Conservation (phyloP, 2,888 invertebrate species). For the Melitaea athalia region DNA sequence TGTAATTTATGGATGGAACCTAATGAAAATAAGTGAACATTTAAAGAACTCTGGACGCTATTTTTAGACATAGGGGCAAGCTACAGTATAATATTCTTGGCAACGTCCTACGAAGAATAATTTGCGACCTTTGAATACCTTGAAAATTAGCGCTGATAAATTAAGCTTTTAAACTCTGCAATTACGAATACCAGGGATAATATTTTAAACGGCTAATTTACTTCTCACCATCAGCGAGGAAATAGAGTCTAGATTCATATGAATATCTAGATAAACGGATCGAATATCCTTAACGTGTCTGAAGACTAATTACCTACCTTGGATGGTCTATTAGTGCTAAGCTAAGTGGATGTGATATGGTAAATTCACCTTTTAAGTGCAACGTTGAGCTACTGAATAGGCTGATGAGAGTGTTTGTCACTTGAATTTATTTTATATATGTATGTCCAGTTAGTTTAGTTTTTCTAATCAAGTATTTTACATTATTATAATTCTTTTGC, state of each 20-base stretch:
- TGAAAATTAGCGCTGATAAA: constrained; percentile 34
- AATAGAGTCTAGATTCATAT: constrained; percentile 20
- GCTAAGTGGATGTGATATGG: constrained; percentile 33
- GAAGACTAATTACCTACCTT: constrained; percentile 46
- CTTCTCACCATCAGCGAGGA: constrained; percentile 20
- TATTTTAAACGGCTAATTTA: constrained; percentile 32
- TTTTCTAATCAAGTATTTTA: too few relatives aligned
- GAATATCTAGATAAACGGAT: constrained; percentile 24
- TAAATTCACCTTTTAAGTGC: constrained; percentile 44
- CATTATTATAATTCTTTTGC: too few relatives aligned
- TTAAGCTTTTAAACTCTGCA: constrained; percentile 36
- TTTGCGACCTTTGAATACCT: constrained; percentile 34
- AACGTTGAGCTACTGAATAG: constrained; percentile 50
- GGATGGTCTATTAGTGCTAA: constrained; percentile 36
- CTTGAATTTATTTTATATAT: too few relatives aligned
- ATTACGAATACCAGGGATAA: constrained; percentile 34
- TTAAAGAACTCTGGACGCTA: background rate
- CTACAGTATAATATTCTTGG: constrained; percentile 16
- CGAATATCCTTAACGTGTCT: constrained; percentile 43
- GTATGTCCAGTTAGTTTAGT: too few relatives aligned
- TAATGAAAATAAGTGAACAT: background rate
- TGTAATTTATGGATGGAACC: too few relatives aligned
- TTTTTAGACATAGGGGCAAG: constrained; percentile 4
- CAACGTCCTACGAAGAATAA: constrained; percentile 25
- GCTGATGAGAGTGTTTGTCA: constrained; percentile 26